phyloP scores from a whole-genome alignment of 2,888 invertebrate species.

The Heliothis peltigera region DNA sequence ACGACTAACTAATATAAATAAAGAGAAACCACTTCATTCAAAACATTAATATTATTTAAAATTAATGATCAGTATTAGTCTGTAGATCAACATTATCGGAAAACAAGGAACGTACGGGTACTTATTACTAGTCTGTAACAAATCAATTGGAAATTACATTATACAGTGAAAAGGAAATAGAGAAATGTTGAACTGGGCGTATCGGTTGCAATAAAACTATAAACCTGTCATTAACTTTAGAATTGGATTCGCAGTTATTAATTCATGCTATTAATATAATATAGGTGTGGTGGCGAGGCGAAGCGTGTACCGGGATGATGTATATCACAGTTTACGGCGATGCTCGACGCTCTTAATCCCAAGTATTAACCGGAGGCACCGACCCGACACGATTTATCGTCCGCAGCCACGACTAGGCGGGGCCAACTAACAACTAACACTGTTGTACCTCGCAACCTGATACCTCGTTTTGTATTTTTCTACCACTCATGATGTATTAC shows the following conservation, averaged over 20 bases:
- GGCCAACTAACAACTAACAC: slow-evolving; percentile 73
- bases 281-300: slow-evolving; percentile 59
- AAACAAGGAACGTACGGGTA: slow-evolving; percentile 24
- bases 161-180: slow-evolving; percentile 19
- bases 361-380: slow-evolving; percentile 78
- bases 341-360: slow-evolving; percentile 80
- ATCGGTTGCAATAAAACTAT: slow-evolving; percentile 22
- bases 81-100: slow-evolving; percentile 23
- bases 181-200: slow-evolving; percentile 17
- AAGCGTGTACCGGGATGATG: slow-evolving; percentile 71
- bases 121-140: slow-evolving; percentile 18
- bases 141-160: slow-evolving; percentile 26
- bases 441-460: slow-evolving; percentile 72
- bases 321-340: slow-evolving; percentile 75
- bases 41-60: slow-evolving; percentile 19
- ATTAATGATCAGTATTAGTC: slow-evolving; percentile 23
- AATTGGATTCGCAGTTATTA: slow-evolving; percentile 59
- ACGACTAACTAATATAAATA: slow-evolving; percentile 23
- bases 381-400: slow-evolving; percentile 79
- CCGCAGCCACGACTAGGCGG: slow-evolving; percentile 71
- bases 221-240: slow-evolving; percentile 45
- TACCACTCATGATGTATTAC: slow-evolving; percentile 59
- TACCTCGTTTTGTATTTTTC: slow-evolving; percentile 70
- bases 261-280: slow-evolving; percentile 65
- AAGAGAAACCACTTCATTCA: slow-evolving; percentile 30